phyloP scores from a whole-genome alignment of 2,113 vertebrate genomes.

The Probosciger aterrimus region DNA sequence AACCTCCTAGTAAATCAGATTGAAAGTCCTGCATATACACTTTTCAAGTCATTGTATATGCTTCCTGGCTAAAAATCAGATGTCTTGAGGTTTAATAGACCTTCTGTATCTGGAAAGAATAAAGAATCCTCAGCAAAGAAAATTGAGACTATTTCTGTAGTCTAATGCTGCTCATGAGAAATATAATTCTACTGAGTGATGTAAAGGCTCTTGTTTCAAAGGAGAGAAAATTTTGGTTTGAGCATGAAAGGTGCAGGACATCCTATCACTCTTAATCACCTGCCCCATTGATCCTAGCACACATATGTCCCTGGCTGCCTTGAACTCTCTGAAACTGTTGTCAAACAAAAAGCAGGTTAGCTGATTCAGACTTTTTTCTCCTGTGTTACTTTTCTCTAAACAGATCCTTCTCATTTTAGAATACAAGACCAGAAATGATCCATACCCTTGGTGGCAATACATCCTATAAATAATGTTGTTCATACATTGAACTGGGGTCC shows the following conservation, averaged over 20 bases:
- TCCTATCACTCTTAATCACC: slow-evolving; percentile 25
- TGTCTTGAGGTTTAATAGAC: slow-evolving; percentile 38
- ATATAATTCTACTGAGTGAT: not conserved
- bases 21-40: not conserved
- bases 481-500: not conserved
- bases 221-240: not conserved
- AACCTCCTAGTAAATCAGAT: slow-evolving; percentile 40
- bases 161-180: not conserved
- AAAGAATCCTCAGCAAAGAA: not conserved
- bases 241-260: not conserved
- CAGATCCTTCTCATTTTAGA: not conserved
- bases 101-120: not conserved
- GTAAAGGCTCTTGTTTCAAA: slow-evolving; percentile 34
- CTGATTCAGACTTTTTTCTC: not conserved
- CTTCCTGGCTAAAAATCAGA: slow-evolving; percentile 49
- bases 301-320: not conserved
- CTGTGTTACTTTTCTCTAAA: not conserved
- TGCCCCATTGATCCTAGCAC: not conserved
- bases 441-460: not conserved
- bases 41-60: slow-evolving; percentile 52
- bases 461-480: not conserved
- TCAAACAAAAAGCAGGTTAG: not conserved
- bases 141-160: not conserved
- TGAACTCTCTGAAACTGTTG: not conserved
- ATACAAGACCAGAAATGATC: not conserved